Evolutionary conservation across 2,113 vertebrate genomes (phyloP).

Genomic region (Fregata magnificens): DNA sequence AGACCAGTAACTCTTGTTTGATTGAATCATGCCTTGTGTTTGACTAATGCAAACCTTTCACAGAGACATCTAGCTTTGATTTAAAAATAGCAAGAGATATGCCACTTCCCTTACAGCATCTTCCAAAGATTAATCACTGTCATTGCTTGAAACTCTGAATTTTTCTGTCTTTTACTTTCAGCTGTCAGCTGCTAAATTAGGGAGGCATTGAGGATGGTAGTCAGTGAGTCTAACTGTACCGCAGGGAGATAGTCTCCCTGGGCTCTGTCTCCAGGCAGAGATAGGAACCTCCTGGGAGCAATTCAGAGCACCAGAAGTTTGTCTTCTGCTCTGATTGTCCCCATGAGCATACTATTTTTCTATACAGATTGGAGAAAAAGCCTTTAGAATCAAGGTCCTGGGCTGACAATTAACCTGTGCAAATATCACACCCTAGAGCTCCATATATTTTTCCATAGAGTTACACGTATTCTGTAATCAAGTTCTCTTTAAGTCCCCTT

Average conservation of each 20-base stretch:
- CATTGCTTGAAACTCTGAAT: background rate
- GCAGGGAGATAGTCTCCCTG: background rate
- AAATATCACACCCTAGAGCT: background rate
- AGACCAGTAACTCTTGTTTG: background rate
- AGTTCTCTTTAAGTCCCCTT: background rate
- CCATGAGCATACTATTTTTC: background rate
- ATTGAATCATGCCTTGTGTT: background rate
- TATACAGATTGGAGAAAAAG: background rate
- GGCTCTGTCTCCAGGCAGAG: background rate
- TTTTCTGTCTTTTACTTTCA: background rate
- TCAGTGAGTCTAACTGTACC: background rate
- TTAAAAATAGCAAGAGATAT: background rate
- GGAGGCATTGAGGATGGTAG: background rate
- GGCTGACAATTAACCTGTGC: background rate
- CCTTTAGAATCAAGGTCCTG: background rate
- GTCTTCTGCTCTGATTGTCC: background rate
- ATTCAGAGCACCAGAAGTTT: background rate
- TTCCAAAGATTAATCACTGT: background rate
- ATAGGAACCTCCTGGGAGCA: background rate
- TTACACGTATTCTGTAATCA: accelerated
- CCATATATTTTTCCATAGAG: background rate
- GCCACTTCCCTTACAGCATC: background rate
- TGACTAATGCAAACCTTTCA: background rate
- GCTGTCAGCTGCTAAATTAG: background rate
- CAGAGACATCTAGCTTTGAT: background rate